Evolutionary conservation across 2,797 vertebrate genomes (phyloP).

Genomic region (Lepus townsendii): DNA sequence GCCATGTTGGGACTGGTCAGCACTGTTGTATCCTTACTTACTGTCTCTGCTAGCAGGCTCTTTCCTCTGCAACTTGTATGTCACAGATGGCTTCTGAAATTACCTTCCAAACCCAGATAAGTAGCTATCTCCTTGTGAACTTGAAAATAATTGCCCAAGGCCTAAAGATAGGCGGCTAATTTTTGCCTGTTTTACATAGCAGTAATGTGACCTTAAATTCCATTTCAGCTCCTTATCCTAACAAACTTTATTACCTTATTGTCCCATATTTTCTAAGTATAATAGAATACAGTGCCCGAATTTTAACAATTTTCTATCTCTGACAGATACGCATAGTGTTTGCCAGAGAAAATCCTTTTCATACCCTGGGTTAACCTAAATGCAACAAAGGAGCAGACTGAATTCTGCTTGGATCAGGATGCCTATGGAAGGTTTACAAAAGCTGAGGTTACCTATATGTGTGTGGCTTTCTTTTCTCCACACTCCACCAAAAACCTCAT

Average conservation of each 20-base stretch:
- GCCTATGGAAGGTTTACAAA: not conserved
- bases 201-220: not conserved
- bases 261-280: not conserved
- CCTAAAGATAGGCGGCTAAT: not conserved
- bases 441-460: not conserved
- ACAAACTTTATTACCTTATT: not conserved
- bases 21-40: not conserved
- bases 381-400: not conserved
- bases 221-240: not conserved
- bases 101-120: not conserved
- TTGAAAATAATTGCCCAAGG: slow-evolving; percentile 8
- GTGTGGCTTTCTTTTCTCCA: not conserved
- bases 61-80: not conserved
- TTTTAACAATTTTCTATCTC: not conserved
- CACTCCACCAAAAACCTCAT: not conserved
- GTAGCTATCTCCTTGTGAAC: not conserved
- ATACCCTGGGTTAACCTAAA: slow-evolving; percentile 8
- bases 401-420: not conserved
- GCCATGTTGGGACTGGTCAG: not conserved
- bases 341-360: not conserved
- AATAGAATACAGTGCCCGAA: not conserved
- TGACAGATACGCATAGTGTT: not conserved
- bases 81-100: not conserved
- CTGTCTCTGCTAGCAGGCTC: rapidly evolving
- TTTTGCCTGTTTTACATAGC: not conserved